Evolutionary conservation across 1,140 invertebrate species (phyloP), one percentile per base, ranked within the genome.

Genomic region (Muscidifurax raptorellus): DNA sequence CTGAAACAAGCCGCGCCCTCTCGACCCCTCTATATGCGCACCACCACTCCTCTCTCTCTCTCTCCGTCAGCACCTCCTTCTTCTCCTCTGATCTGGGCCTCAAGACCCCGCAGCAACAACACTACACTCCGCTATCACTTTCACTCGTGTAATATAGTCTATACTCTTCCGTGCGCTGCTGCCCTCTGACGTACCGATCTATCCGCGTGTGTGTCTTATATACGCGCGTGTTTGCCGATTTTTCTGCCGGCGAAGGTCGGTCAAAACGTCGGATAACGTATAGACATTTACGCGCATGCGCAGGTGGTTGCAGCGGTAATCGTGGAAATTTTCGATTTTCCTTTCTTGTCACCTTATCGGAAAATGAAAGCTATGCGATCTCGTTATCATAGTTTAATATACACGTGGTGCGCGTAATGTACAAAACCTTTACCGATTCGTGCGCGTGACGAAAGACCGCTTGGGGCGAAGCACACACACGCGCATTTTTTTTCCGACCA

Each of bases 1-100:
- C 92, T 93, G 92, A 86, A 89, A 93, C 92, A 91, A 93, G 92
- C 91, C 92, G 92, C 92, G 92, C 92, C 92, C 92, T 93, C 92
- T 93, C 90, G 90, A 67, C 89, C 91, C 92, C 91, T 92, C 92
- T 93, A 93, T 93, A 93, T 93, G 92, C 90, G 88, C 88, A 90
- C 92, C 91, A 90, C 90, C 90, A 90, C 92, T 92, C 91, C 90
- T 89, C 87, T 89, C 87, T 87, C 87, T 86, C 75, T 64, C 75
- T 69, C 52, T 18, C 67, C 2, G 13, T 15, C 36, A 15, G 12
- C 9, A 32, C n/a, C 64, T 66, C 25, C n/a, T 18, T 27, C 64
- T 30, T 3, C 66, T 69, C 28, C 27, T n/a, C 36, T 6, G 15
- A 59, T 5, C 22, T 59, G 36, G 59, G n/a, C 32, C 25, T 69